These are phyloP conservation scores for Argya squamiceps DNA, from an alignment of 2,797 vertebrate genomes.

Conservation along the genomic window DNA sequence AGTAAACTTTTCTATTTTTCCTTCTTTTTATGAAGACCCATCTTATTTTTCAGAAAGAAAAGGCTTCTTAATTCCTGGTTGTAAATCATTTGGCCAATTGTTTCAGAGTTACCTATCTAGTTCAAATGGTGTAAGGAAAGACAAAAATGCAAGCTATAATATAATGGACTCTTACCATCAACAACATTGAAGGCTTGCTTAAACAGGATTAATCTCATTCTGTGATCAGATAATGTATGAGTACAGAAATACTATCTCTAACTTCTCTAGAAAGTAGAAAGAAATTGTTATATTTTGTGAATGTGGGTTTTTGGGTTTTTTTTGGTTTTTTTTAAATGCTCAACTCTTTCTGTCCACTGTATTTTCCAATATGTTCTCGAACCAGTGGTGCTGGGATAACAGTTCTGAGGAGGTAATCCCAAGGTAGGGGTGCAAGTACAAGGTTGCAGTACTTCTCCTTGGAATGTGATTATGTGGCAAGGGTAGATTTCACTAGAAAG, in stretches of 20 bases:
- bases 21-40: background rate
- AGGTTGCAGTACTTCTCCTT: background rate
- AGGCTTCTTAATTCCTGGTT: accelerated
- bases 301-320: too few relatives aligned
- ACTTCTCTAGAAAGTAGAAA: background rate
- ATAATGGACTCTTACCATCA: background rate
- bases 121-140: background rate
- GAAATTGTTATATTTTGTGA: background rate
- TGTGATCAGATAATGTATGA: background rate
- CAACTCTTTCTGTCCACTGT: background rate
- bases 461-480: background rate
- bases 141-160: background rate
- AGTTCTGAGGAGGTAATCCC: background rate
- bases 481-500: background rate
- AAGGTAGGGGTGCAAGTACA: background rate
- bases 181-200: background rate
- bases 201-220: background rate
- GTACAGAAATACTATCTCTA: background rate
- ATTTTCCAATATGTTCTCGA: background rate
- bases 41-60: background rate
- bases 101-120: background rate
- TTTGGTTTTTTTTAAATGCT: background rate
- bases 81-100: background rate
- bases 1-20: background rate
- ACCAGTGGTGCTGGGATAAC: background rate